Base-by-base conservation (phyloP, 1,140 invertebrate species). In the Caerostris darwini region DNA sequence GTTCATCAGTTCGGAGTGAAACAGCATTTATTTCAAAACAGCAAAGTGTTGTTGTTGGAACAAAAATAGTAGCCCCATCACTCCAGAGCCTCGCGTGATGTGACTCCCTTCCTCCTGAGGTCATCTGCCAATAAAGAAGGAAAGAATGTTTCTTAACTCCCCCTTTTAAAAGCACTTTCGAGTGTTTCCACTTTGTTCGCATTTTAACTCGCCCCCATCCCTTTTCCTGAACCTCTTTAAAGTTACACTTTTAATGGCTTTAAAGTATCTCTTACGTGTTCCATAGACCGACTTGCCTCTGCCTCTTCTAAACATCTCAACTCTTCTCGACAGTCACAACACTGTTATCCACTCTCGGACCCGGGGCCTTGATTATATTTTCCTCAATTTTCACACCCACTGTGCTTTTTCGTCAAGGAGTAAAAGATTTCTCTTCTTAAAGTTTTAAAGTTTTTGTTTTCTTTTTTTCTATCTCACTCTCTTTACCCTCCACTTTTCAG, bases 171-270 rank as follows among this genome's bases (percentile, higher is more conserved):
- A 92, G 90, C 90, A 85, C 90, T 92, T 92, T 92, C 90, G 59
- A 92, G 90, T 92, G 90, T 83, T 92, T 67, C 59, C 81, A 92
- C 90, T 92, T 92, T 92, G 90, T 92, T 92, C 90, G 90, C 90
- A 92, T 92, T 92, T 92, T 92, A 92, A 92, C 90, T 92, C 89
- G 19, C 14, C n/a, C 85, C 82, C 17, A 10, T 77, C 71, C 81
- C 81, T 57, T 83, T 54, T n/a, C 50, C 61, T 34, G 12, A 56
- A 10, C 17, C 77, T 61, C 81, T 83, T 92, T 56, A 92, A 92
- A 92, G 90, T 92, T 92, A 92, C 77, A 92, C 77, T 92, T 92
- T 92, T 92, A 92, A 92, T 92, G 90, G 90, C 90, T 92, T 85
- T 92, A 92, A 92, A 92, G 90, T 92, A 81, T 85, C 90, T 59